Evolutionary conservation across 2,797 vertebrate species (phyloP), one percentile per base, ranked within the genome.

Genomic region (Myiotriccus ornatus): DNA sequence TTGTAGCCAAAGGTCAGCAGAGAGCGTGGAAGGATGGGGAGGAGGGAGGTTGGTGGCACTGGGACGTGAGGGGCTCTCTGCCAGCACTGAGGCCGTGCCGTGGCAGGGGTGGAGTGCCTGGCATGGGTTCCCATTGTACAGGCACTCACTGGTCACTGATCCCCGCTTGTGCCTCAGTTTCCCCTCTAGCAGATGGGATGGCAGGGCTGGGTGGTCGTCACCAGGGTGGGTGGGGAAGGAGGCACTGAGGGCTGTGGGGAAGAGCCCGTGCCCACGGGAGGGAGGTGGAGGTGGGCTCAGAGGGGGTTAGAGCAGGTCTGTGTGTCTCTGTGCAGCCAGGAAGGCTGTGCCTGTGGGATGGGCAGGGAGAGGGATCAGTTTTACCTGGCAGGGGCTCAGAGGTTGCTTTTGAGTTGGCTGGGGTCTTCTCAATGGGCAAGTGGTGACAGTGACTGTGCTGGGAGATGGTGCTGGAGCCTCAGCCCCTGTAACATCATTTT

Each of bases 1-100:
- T 25, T 2, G 0, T 85, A 95, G 96, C 83, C 92, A 96, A 96
- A 97, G 97, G 97, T 97, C 97, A 98, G 91, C 81, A 0, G 82
- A 0, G 30, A 79, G 89, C 5, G 6, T 53, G 87, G 84, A 57
- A 60, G 75, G 87, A 34, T 1, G 21, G 65, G 79, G 90, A 87
- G 87, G 78, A 89, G 84, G 95, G 87, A 46, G 44, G 23, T 1
- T 46, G 84, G 92, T 46, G 67, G 59, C 15, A 23, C 44, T n/a
- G 65, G 69, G 83, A 12, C 1, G 4, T 0, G 20, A 52, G 77
- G 81, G 56, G 53, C 34, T 93, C 3, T 0, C 21, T 71, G 50
- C 46, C 12, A 2, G 53, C 34, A 3, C 47, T 0, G 7, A 24
- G 65, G 28, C 41, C 27, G 35, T 71, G 79, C 20, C 22, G 0